These are phyloP conservation scores for Chanos chanos DNA, from an alignment of 2,797 vertebrate genomes.

Conservation along the genomic window DNA sequence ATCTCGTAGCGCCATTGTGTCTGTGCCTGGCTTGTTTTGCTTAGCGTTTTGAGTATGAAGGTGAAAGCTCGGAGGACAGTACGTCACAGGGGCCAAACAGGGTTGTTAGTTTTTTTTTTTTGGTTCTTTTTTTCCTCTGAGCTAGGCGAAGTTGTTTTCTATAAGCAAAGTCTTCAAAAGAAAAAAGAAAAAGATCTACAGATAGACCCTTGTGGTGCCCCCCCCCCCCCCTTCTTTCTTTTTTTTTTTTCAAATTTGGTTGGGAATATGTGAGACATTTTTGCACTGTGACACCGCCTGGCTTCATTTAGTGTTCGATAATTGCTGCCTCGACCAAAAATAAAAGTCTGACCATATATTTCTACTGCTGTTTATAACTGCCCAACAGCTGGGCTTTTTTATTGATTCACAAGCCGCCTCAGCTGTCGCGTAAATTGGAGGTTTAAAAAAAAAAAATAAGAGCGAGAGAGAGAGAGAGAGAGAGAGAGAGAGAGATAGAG, in stretches of 20 bases:
- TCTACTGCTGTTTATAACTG: conserved; percentile 17
- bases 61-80: not conserved
- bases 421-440: conserved; percentile 8
- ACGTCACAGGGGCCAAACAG: not conserved
- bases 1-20: conserved; percentile 29
- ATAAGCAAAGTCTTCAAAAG: not conserved
- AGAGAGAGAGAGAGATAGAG: not conserved
- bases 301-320: conserved; percentile 28
- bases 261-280: conserved; percentile 23
- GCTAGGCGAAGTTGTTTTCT: not conserved
- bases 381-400: conserved; percentile 37
- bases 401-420: conserved; percentile 23
- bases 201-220: conserved; percentile 1
- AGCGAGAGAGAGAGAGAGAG: not conserved
- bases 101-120: not conserved
- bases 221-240: not conserved
- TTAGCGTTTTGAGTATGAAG: not conserved
- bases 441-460: not conserved
- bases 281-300: conserved; percentile 18
- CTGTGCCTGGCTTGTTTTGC: conserved; percentile 8
- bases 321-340: conserved; percentile 30
- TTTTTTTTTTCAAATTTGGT: conserved; percentile 21
- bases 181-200: not conserved
- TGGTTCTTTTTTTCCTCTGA: not conserved
- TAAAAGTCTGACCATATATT: conserved; percentile 22